Base-by-base conservation (phyloP, 1,140 invertebrate genomes). In the Neomicropteryx cornuta region DNA sequence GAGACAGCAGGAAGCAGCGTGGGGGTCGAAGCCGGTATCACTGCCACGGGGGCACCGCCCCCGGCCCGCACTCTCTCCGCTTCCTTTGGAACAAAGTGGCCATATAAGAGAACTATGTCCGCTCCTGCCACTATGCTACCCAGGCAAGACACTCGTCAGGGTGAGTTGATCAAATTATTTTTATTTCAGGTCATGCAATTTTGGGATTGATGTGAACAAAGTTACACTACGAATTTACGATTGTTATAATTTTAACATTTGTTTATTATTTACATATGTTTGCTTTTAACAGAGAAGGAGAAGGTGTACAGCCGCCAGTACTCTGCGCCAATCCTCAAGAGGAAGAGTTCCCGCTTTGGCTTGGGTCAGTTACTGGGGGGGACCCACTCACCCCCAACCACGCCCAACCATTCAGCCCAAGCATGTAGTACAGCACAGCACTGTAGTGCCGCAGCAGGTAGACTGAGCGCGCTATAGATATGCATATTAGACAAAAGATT, bases 61-160 rank as follows among this genome's bases (percentile, higher is more conserved):
- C 72, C 70, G 0, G 67, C 81, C 32, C 83, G 89, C 56, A 93
- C 92, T 0, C 68, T 97, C 10, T 90, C 83, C 53, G 81, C 86
- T 8, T 92, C 88, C 56, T 82, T 96, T 53, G 87, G 87, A 33
- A 82, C 83, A 16, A 96, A 95, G 66, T 92, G 89, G 77, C 88
- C 93, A 8, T 97, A 96, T 56, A 92, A 97, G 61, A 71, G 94
- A 36, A 92, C 91, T 31, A 87, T 90, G 75, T 91, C 87, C 6
- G 85, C 88, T 8, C 87, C 87, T 0, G 82, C 86, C 17, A 84
- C 83, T 24, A 84, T 89, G 70, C 71, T 81, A 29, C 75, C 80
- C 4, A 73, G 77, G 18, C 81, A 85, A 50, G 83, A 87, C 41
- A 77, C 73, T 10, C 81, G 85, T 52, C 73, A 77, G 71, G 82